Evolutionary conservation across 2,888 invertebrate species (phyloP), one percentile per base, ranked within the genome.

Genomic region (Merodon equestris): DNA sequence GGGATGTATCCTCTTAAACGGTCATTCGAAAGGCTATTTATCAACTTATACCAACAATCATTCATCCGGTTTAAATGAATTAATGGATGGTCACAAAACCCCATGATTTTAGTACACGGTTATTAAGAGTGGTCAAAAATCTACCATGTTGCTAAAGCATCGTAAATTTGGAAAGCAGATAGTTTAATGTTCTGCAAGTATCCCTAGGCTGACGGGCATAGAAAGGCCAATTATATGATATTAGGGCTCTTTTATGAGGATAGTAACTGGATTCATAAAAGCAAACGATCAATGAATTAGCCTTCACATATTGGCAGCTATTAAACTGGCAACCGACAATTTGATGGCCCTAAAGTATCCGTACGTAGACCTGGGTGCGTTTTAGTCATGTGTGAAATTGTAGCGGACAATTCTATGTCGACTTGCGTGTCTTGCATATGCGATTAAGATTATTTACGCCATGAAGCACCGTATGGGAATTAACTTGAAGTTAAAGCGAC

Each of bases 11-110:
- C 27, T 57, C 50, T 38, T 36, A 48, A 36, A 27, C 9, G 17
- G 38, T 27, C 57, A 72, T 60, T 67, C 63, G 54, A 34, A 19
- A 27, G 54, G 57, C 54, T 12, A 74, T 79, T 56, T 74, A 60
- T 64, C 64, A 60, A 40, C 58, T 64, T 51, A 47, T 40, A 74
- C 53, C 50, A 73, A 51, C 64, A 15, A 47, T 57, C 77, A 67
- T 67, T 72, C 47, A 45, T 63, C 42, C 53, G 17, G 45, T 40
- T 38, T 38, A 64, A 60, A 58, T 47, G 40, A 70, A 64, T 45
- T 73, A 68, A 63, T 54, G 63, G 40, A 5, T n/a, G 58, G 13
- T 15, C 12, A 51, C 40, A 53, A 58, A 64, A 67, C 67, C 67
- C 57, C 50, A 61, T 57, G 67, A 48, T 61, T 56, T 71, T 50